Evolutionary conservation across 2,113 vertebrate species (phyloP).

Genomic region (Stigmatopora nigra): DNA sequence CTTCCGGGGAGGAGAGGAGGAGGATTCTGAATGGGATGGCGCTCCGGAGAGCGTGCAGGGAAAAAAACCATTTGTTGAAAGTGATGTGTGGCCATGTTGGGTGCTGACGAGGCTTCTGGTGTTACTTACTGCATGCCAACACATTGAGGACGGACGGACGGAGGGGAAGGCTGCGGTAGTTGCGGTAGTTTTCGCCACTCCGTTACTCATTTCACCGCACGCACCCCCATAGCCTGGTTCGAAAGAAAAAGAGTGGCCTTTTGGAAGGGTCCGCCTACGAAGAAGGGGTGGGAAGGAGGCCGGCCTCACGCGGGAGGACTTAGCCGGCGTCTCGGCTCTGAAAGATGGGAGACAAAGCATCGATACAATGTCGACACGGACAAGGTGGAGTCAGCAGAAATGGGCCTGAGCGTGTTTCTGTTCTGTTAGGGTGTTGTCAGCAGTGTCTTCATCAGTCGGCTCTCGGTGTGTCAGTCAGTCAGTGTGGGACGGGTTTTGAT

Average conservation of each 20-base stretch:
- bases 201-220: conserved; percentile 60
- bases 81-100: conserved; percentile 22
- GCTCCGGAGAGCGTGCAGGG: neutral
- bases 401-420: conserved; percentile 50
- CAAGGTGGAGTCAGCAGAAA: conserved; percentile 9
- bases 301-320: conserved; percentile 83
- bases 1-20: neutral
- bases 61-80: neutral
- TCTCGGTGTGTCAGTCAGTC: conserved; percentile 56
- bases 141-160: conserved; percentile 51
- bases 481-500: conserved; percentile 37
- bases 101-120: conserved; percentile 40
- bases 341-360: conserved; percentile 28
- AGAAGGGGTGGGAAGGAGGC: neutral
- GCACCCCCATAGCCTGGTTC: conserved; percentile 51
- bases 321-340: conserved; percentile 75
- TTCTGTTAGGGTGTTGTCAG: conserved; percentile 62
- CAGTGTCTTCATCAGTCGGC: conserved; percentile 67
- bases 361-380: conserved; percentile 47
- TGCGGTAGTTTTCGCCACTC: conserved; percentile 58
- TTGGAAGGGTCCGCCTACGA: conserved; percentile 46
- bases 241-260: conserved; percentile 35
- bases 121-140: conserved; percentile 68
- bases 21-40: conserved; percentile 1
- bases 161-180: conserved; percentile 58